These are phyloP conservation scores for Luperina nickerlii DNA, from an alignment of 2,888 invertebrate species.

Conservation along the genomic window DNA sequence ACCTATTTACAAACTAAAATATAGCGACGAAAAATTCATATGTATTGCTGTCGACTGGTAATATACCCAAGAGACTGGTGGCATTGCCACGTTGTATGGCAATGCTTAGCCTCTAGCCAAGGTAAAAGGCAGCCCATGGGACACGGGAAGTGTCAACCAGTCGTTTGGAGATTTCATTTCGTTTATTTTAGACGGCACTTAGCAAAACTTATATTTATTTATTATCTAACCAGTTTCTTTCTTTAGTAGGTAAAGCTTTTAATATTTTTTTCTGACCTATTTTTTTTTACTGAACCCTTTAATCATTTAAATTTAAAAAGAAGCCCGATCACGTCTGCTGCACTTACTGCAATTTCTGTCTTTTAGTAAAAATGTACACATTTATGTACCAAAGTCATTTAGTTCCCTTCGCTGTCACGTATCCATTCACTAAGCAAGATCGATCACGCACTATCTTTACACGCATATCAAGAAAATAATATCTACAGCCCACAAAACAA, in stretches of 20 bases:
- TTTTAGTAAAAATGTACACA: not conserved
- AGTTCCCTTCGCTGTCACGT: constrained; percentile 15
- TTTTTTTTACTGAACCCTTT: not conserved
- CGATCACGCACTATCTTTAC: constrained; percentile 48
- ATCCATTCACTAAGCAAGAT: constrained; percentile 52
- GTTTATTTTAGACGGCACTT: not conserved
- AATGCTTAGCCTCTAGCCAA: too few species aligned
- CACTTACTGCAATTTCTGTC: not conserved
- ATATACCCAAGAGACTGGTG: too few species aligned
- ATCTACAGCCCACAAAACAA: constrained; percentile 41
- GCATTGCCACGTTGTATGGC: too few species aligned
- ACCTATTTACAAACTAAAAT: too few species aligned
- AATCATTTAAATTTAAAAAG: not conserved
- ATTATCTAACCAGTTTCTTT: not conserved
- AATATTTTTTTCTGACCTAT: not conserved
- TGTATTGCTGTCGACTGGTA: too few species aligned
- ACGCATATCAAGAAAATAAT: constrained; percentile 48
- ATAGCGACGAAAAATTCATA: too few species aligned
- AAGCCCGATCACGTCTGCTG: not conserved
- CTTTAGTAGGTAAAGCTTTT: too few species aligned
- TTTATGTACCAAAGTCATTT: not conserved
- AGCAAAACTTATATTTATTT: not conserved
- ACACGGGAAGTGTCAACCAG: too few species aligned
- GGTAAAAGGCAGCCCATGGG: too few species aligned
- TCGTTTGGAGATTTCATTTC: too few species aligned